These are phyloP conservation scores for Sebastolobus alascanus DNA, from an alignment of 2,797 vertebrate species.

Conservation along the genomic window DNA sequence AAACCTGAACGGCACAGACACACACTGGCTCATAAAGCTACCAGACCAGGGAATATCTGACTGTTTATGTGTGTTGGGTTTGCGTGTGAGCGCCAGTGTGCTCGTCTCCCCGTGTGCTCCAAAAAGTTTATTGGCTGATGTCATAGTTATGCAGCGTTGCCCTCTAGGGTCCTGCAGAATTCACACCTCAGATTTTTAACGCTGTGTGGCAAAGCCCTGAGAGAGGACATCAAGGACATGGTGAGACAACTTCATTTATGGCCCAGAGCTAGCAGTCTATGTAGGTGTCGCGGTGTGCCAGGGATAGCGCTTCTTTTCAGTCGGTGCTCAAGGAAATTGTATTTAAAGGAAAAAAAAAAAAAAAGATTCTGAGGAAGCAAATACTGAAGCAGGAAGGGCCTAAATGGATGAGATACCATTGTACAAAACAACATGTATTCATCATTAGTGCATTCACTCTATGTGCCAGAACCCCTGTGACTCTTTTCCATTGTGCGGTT, in stretches of 20 bases:
- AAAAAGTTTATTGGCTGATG: constrained; percentile 77
- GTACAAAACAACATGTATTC: constrained; percentile 22
- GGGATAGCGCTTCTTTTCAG: constrained; percentile 11
- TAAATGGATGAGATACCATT: constrained; percentile 9
- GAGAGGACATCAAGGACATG: constrained; percentile 61
- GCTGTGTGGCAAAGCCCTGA: constrained; percentile 60
- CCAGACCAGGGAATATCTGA: constrained; percentile 44
- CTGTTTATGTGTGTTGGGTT: constrained; percentile 50
- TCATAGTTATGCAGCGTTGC: constrained; percentile 78
- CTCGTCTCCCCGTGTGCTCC: constrained; percentile 10
- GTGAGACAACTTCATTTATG: constrained; percentile 70
- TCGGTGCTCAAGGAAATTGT: constrained; percentile 30
- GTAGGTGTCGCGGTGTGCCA: constrained; percentile 17
- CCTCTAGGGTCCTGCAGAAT: constrained; percentile 71
- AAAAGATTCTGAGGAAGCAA: constrained; percentile 21
- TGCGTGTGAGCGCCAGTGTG: constrained; percentile 11
- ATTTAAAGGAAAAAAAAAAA: constrained; percentile 13
- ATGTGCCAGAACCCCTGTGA: neutral
- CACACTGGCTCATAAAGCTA: constrained; percentile 54
- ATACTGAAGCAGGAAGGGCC: constrained; percentile 17
- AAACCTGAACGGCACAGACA: constrained; percentile 33
- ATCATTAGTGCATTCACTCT: constrained; percentile 19
- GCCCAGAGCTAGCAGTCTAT: constrained; percentile 12
- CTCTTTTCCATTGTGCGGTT: neutral
- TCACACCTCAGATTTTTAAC: constrained; percentile 79